Evolutionary conservation across 2,113 vertebrate species (phyloP).

Genomic region (Cheilinus undulatus): DNA sequence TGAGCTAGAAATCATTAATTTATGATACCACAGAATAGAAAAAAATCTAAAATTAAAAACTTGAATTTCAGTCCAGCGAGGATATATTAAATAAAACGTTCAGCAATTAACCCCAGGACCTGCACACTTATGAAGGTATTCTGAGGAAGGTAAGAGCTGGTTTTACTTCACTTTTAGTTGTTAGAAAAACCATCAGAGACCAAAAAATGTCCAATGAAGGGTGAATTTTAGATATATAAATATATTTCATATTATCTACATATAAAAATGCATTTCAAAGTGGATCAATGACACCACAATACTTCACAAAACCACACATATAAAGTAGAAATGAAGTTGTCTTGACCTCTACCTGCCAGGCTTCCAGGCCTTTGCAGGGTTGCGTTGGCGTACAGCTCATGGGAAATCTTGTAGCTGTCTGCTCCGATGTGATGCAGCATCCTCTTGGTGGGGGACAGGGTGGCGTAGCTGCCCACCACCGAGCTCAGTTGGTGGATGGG

Average conservation of each 20-base stretch:
- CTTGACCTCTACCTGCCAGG: conserved; percentile 89
- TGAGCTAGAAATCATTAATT: background rate
- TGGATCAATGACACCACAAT: background rate
- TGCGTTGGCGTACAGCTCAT: conserved; percentile 95
- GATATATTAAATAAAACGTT: too few relatives aligned
- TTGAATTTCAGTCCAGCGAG: too few relatives aligned
- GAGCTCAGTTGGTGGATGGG: conserved; percentile 96
- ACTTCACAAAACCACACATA: conserved; percentile 32
- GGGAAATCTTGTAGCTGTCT: conserved; percentile 95
- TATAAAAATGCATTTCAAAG: background rate
- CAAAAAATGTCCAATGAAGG: too few relatives aligned
- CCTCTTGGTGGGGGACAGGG: conserved; percentile 95
- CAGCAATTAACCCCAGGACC: too few relatives aligned
- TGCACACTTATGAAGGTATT: too few relatives aligned
- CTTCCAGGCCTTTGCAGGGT: conserved; percentile 97
- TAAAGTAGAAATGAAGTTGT: conserved; percentile 35
- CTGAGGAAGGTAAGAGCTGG: too few relatives aligned
- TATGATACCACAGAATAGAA: too few relatives aligned
- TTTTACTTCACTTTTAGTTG: too few relatives aligned
- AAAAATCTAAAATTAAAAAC: too few relatives aligned
- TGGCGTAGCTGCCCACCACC: conserved; percentile 94
- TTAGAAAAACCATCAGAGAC: too few relatives aligned
- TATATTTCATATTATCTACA: too few relatives aligned
- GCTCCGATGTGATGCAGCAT: conserved; percentile 88
- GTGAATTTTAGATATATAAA: too few relatives aligned